Evolutionary conservation across 2,113 vertebrate species (phyloP).

Genomic region (Oncorhynchus tshawytscha): DNA sequence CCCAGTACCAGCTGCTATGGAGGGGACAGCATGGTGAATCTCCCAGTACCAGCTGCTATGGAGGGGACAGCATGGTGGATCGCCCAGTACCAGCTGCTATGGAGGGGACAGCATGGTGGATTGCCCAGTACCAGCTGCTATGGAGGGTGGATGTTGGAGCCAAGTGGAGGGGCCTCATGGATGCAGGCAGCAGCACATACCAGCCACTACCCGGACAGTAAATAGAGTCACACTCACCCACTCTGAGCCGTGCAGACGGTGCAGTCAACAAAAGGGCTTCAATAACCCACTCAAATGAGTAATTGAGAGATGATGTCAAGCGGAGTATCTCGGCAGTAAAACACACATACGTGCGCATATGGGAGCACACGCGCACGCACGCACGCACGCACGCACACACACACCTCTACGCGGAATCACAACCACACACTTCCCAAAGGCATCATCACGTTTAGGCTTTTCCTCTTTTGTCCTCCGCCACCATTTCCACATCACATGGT

Average conservation of each 20-base stretch:
- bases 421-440: not conserved
- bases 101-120: not conserved
- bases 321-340: not conserved
- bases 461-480: not conserved
- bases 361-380: too few relatives aligned
- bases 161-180: not conserved
- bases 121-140: too few relatives aligned
- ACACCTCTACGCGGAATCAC: not conserved
- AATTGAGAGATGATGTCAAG: slow-evolving; percentile 3
- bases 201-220: not conserved
- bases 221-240: not conserved
- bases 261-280: slow-evolving; percentile 1
- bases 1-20: too few relatives aligned
- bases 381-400: not conserved
- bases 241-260: not conserved
- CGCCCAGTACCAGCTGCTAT: not conserved
- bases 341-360: too few relatives aligned
- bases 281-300: not conserved
- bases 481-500: not conserved
- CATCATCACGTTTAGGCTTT: not conserved
- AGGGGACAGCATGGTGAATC: too few relatives aligned
- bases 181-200: not conserved
- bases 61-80: not conserved
- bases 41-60: too few relatives aligned
- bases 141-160: not conserved